Evolutionary conservation across 1,140 invertebrate genomes (phyloP).

Genomic region (Anoplolepis gracilipes): DNA sequence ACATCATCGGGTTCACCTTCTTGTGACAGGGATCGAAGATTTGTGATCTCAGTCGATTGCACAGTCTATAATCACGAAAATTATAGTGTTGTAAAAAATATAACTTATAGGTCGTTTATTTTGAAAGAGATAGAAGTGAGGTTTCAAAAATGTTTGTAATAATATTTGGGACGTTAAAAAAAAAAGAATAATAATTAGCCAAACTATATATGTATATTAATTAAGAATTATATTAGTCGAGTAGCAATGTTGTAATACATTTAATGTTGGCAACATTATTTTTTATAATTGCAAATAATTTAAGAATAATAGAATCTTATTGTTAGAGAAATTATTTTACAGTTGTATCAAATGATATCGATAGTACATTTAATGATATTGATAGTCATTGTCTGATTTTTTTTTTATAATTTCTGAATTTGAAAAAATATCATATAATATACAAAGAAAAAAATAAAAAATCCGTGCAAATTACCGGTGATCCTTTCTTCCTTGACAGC

Average conservation of each 20-base stretch:
- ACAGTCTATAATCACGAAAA: slow-evolving; percentile 74
- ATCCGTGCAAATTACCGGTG: slow-evolving; percentile 72
- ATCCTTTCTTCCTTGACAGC: slow-evolving; percentile 77
- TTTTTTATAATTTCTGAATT: not conserved
- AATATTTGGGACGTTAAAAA: not conserved
- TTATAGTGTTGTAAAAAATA: not conserved
- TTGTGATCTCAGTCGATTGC: slow-evolving; percentile 79
- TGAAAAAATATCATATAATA: not conserved
- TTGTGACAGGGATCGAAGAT: slow-evolving; percentile 88
- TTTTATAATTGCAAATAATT: not conserved
- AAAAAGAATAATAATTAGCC: not conserved
- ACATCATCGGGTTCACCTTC: slow-evolving; percentile 91
- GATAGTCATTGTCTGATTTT: not conserved
- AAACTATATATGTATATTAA: not conserved
- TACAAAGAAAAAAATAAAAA: not conserved
- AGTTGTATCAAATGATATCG: not conserved
- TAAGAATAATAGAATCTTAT: not conserved
- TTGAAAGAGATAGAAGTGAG: not conserved
- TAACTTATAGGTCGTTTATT: not conserved
- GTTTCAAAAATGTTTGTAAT: not conserved
- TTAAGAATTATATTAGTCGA: not conserved
- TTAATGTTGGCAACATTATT: not conserved
- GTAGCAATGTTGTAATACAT: not conserved
- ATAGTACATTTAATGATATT: no score
- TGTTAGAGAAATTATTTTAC: slow-evolving; percentile 5